Percentiles rank a stretch among this genome's conserved stretches.
Evolutionary conservation across 2,888 invertebrate species (phyloP).

Genomic region (Aleiodes testaceus): DNA sequence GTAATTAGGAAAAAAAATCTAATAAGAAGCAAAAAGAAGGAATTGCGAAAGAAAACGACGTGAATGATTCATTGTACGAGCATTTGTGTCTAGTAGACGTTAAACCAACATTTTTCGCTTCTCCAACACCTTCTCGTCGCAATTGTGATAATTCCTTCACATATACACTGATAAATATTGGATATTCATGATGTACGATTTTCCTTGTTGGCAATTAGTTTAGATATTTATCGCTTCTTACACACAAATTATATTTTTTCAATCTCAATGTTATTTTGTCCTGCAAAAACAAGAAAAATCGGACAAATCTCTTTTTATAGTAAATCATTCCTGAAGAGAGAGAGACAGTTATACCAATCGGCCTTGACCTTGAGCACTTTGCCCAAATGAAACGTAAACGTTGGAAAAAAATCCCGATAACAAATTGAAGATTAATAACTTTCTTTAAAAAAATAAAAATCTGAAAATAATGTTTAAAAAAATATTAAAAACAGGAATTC

Average conservation of each 20-base stretch:
- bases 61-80: conserved; percentile 28
- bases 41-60: conserved; percentile 21
- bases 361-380: conserved; percentile 18
- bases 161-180: conserved; percentile 5
- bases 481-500: conserved; percentile 10
- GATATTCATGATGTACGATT: conserved; percentile 29
- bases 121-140: not conserved
- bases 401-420: not conserved
- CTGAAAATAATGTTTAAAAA: not conserved
- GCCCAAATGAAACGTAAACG: not conserved
- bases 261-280: conserved; percentile 19
- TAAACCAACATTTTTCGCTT: not conserved
- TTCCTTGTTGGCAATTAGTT: conserved; percentile 46
- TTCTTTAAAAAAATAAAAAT: not conserved
- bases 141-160: not conserved
- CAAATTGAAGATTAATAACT: not conserved
- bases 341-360: too few species aligned
- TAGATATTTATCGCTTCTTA: conserved; percentile 14
- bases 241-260: conserved; percentile 10
- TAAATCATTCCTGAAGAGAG: too few species aligned
- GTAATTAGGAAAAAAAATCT: not conserved
- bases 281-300: conserved; percentile 3
- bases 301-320: too few species aligned
- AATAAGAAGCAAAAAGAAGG: not conserved
- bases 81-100: conserved; percentile 9